These are phyloP conservation scores for Oryzias dopingdopingensis DNA, from an alignment of 2,797 vertebrate genomes.

Conservation along the genomic window DNA sequence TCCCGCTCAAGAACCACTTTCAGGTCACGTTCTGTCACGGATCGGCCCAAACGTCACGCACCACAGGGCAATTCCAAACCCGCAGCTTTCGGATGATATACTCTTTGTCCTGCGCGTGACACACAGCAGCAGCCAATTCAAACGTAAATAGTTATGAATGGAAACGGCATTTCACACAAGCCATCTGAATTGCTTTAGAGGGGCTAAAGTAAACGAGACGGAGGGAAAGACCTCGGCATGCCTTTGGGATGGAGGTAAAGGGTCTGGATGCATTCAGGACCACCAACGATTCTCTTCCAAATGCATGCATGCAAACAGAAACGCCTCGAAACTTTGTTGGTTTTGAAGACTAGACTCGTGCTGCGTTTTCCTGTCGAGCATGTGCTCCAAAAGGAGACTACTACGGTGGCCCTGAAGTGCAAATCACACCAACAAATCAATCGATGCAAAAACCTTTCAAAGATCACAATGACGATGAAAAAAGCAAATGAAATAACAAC, in stretches of 20 bases:
- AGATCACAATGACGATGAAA: too few species aligned
- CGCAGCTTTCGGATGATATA: slow-evolving; percentile 57
- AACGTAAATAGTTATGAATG: slow-evolving; percentile 66
- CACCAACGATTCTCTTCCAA: slow-evolving; percentile 31
- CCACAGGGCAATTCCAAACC: slow-evolving; percentile 45
- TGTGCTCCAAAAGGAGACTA: slow-evolving; percentile 15
- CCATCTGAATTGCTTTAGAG: slow-evolving; percentile 56
- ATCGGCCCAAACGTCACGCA: slow-evolving; percentile 56
- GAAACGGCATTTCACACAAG: slow-evolving; percentile 55
- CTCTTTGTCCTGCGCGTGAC: slow-evolving; percentile 59
- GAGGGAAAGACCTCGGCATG: slow-evolving; percentile 59
- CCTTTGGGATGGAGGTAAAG: slow-evolving; percentile 27
- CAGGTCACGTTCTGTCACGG: slow-evolving; percentile 46
- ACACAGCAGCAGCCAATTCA: slow-evolving; percentile 51
- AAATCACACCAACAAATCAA: too few species aligned
- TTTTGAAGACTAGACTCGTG: too few species aligned
- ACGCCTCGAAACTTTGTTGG: slow-evolving; percentile 11
- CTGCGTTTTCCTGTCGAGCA: too few species aligned
- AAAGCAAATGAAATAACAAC: too few species aligned
- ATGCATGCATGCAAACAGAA: slow-evolving; percentile 55
- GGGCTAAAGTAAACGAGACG: slow-evolving; percentile 25
- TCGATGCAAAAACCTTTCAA: too few species aligned
- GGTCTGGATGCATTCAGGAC: slow-evolving; percentile 41
- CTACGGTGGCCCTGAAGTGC: too few species aligned
- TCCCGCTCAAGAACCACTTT: slow-evolving; percentile 41